These are phyloP conservation scores for Lottia scabra DNA, from an alignment of 2,888 invertebrate genomes.

Conservation along the genomic window DNA sequence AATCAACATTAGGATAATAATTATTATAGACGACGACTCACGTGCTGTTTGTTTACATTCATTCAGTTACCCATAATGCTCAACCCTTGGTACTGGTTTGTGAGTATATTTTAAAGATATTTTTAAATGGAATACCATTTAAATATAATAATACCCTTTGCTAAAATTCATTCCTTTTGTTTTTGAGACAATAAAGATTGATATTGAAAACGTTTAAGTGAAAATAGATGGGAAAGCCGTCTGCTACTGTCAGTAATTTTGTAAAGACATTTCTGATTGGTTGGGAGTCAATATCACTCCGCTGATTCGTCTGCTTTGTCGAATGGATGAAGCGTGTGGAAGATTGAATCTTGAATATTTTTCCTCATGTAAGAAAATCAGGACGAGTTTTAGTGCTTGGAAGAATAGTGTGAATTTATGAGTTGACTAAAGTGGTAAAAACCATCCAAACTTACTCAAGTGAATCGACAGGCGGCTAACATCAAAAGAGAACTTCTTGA, in stretches of 20 bases:
- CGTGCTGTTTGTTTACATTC: slow-evolving; percentile 1
- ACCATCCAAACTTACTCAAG: background rate
- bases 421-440: background rate
- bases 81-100: no score
- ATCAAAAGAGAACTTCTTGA: background rate
- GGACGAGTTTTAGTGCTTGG: background rate
- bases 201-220: background rate
- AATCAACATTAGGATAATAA: background rate
- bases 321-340: slow-evolving; percentile 1
- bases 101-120: no score
- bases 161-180: background rate
- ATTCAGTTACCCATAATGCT: no score
- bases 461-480: background rate
- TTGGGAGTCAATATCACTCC: background rate
- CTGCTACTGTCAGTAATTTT: slow-evolving; percentile 6
- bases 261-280: background rate
- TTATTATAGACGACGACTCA: background rate
- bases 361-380: background rate
- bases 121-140: no score
- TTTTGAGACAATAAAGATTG: background rate
- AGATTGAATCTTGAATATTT: background rate
- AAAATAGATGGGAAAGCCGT: slow-evolving; percentile 3
- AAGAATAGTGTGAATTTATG: background rate
- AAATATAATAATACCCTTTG: no score
- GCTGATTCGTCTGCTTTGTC: slow-evolving; percentile 5